Conservation (phyloP, 2,888 invertebrate species). For the Scaptomyza reducta region DNA sequence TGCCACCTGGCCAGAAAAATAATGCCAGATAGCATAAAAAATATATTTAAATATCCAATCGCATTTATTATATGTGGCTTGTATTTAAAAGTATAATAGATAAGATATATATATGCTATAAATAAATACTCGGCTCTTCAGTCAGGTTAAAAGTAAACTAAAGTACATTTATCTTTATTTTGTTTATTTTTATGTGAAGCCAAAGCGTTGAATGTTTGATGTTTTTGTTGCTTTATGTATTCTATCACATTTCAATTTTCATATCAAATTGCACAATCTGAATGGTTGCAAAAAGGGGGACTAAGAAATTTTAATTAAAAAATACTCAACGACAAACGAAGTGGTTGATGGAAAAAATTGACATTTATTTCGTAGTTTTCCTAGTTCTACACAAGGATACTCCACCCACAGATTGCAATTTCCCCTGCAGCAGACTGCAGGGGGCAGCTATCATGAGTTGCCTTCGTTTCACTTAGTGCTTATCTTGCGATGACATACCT, state of each 20-base stretch:
- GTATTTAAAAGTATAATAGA: no score
- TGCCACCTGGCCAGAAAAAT: no score
- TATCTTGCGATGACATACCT: constrained; percentile 76
- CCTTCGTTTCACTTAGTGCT: constrained; percentile 53
- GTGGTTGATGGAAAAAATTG: constrained; percentile 36
- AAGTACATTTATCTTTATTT: no score
- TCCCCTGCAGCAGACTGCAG: not conserved
- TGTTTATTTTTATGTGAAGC: no score
- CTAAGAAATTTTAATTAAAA: constrained; percentile 64
- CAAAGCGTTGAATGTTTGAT: constrained; percentile 1
- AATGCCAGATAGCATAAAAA: no score
- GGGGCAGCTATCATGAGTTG: constrained; percentile 20
- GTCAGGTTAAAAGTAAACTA: no score
- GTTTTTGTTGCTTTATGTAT: not conserved
- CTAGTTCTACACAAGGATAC: constrained; percentile 47
- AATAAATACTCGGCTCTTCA: no score
- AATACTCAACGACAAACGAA: constrained; percentile 35
- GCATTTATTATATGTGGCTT: no score
- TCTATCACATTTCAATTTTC: constrained; percentile 40
- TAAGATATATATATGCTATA: no score
- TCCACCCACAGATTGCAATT: not conserved
- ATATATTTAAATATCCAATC: no score
- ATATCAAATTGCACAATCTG: constrained; percentile 32
- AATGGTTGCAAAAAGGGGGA: constrained; percentile 29
- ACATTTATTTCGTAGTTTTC: constrained; percentile 61